These are phyloP conservation scores for Staurois parvus DNA, from an alignment of 2,797 vertebrate genomes.

Conservation along the genomic window DNA sequence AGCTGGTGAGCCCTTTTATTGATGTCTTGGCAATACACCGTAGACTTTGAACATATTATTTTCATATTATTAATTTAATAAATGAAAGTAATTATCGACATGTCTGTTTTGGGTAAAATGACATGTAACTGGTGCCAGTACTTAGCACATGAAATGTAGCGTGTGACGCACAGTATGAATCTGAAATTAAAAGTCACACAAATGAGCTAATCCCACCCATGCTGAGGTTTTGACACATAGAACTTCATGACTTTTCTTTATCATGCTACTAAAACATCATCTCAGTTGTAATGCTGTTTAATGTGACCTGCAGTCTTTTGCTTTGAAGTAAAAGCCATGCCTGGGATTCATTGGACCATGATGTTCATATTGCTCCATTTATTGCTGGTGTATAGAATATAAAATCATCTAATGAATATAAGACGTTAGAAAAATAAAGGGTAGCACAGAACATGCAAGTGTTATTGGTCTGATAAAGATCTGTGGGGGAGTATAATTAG, in stretches of 20 bases:
- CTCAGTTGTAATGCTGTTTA: not conserved
- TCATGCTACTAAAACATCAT: not conserved
- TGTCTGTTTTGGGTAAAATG: conserved; percentile 15
- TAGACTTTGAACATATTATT: conserved; percentile 14
- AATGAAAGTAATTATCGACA: conserved; percentile 17
- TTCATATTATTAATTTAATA: conserved; percentile 14
- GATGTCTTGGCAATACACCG: not conserved
- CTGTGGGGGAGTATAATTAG: too few species aligned
- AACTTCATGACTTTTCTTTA: not conserved
- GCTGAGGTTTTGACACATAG: not conserved
- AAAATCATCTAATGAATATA: not conserved
- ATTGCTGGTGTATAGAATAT: not conserved
- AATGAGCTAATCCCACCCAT: not conserved
- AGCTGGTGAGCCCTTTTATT: not conserved
- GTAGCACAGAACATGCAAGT: not conserved
- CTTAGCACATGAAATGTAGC: not conserved
- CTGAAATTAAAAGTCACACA: not conserved
- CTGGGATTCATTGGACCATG: not conserved
- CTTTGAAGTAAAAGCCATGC: not conserved
- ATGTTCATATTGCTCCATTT: not conserved
- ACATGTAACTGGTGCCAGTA: not conserved
- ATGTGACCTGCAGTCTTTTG: not conserved
- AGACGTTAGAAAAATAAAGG: not conserved
- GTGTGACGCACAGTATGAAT: not conserved
- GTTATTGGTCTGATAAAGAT: not conserved